Percentiles rank a stretch among this genome's conserved stretches.
Conservation (phyloP, 2,888 invertebrate genomes). For the Branchellion lobata region DNA sequence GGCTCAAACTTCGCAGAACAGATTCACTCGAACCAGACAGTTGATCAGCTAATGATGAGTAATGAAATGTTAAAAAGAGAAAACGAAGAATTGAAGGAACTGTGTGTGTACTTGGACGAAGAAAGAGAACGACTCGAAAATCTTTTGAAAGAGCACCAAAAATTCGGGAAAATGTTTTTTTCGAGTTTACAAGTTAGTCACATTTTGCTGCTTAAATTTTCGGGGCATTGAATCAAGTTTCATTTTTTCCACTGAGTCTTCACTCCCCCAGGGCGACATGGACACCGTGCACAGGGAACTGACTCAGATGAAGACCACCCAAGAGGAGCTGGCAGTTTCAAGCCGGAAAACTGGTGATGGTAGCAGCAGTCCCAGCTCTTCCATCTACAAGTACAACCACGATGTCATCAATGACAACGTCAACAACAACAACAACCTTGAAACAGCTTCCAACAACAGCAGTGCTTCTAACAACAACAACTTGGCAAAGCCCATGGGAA, state of each 20-base stretch:
- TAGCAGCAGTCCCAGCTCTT: conserved; percentile 8
- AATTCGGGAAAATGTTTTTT: background rate
- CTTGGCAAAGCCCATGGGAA: background rate
- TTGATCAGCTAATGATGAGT: background rate
- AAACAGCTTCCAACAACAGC: background rate
- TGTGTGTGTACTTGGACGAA: conserved; percentile 7
- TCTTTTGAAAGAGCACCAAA: conserved; percentile 6
- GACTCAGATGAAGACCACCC: background rate
- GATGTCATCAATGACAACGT: background rate
- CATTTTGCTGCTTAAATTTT: no score
- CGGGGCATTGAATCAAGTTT: no score
- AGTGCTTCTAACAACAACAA: background rate
- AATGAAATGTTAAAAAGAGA: background rate
- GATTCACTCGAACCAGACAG: no score
- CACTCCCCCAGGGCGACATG: background rate
- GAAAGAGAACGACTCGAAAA: conserved; percentile 7
- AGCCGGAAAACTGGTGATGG: conserved; percentile 10
- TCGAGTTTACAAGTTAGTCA: background rate
- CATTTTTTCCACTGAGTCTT: no score
- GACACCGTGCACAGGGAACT: background rate
- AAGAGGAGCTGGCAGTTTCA: background rate
- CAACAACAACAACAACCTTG: background rate
- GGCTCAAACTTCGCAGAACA: background rate
- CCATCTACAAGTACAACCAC: background rate
- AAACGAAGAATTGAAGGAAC: conserved; percentile 15